Evolutionary conservation across 2,888 invertebrate genomes (phyloP).

Genomic region (Andrena haemorrhoa): DNA sequence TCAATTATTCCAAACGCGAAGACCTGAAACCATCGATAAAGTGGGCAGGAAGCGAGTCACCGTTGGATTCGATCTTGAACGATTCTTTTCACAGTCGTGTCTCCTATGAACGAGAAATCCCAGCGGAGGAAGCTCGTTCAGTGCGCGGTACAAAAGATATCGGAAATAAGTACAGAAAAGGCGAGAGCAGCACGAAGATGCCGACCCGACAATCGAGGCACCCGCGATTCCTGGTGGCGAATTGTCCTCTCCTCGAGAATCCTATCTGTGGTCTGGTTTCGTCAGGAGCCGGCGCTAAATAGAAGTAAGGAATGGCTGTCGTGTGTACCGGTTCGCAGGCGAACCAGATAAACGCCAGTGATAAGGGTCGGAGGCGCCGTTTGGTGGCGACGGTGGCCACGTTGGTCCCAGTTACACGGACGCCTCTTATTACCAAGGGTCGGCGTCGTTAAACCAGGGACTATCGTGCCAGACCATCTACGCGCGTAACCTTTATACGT

Average conservation of each 20-base stretch:
- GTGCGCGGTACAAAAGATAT: neutral
- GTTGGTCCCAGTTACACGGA: slow-evolving; percentile 55
- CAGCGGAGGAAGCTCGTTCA: neutral
- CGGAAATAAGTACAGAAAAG: neutral
- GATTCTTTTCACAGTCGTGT: slow-evolving; percentile 15
- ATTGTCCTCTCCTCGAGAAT: slow-evolving; percentile 8
- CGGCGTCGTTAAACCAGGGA: slow-evolving; percentile 71
- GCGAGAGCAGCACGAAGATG: neutral
- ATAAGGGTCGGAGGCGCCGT: slow-evolving; percentile 55
- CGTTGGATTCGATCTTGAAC: slow-evolving; percentile 2
- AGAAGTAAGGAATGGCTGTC: slow-evolving; percentile 41
- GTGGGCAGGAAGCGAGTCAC: neutral
- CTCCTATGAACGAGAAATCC: neutral
- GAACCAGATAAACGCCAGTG: slow-evolving; percentile 56
- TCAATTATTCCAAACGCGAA: neutral
- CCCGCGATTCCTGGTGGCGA: neutral
- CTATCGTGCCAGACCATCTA: slow-evolving; percentile 74
- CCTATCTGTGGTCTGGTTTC: slow-evolving; percentile 28
- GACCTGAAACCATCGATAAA: neutral
- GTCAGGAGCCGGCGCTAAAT: slow-evolving; percentile 36
- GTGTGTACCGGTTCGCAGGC: slow-evolving; percentile 29
- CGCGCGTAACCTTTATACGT: slow-evolving; percentile 58
- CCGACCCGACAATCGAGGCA: neutral
- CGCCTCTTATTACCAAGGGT: slow-evolving; percentile 74
- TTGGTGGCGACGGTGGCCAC: slow-evolving; percentile 47